Base-by-base conservation (phyloP, 2,797 vertebrate species). In the Pyrocephalus nanus region DNA sequence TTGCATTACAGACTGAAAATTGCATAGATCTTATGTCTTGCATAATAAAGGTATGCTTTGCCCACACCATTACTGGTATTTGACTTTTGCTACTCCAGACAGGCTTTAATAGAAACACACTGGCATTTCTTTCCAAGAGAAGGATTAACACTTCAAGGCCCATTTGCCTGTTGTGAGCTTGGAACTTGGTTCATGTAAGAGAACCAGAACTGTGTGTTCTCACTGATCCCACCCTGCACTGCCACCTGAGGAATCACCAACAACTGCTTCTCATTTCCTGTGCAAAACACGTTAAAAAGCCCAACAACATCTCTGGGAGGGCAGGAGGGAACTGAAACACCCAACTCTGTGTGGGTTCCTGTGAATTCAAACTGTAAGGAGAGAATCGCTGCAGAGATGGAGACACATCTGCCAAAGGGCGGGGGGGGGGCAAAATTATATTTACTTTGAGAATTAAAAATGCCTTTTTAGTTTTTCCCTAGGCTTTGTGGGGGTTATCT, bases 371-470 rank as follows among this genome's bases (percentile, higher is more conserved):
- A 71, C 32, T 1, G 0, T 6, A 57, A 29, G 0, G 0, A 78
- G 8, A 69, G 27, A 64, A 67, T 32, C 0, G 0, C 72, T 70
- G 8, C 13, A 73, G 82, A 58, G 15, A 26, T 17, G 21, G 25
- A 48, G n/a, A 57, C 5, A 34, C 61, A 93, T 54, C 77, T 93
- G 86, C 76, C 38, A n/a, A 20, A 0, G 0, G 38, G 18, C 30
- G 32, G 7, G 7, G 4, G 3, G 23, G 6, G 30, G 1, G 2
- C 23, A 18, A 43, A 38, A 11, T 8, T 10, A 0, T 5, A 18
- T 40, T 65, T 36, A 25, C 10, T 43, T 12, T 11, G 13, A 42
- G 21, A 74, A 82, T n/a, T 57, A 21, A 38, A 60, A 53, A 4
- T 14, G 15, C 22, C 1, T 29, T 50, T 61, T 22, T 36, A 36